Evolutionary conservation across 2,113 vertebrate species (phyloP), one percentile per base, ranked within the genome.

Genomic region (Stigmatopora nigra): DNA sequence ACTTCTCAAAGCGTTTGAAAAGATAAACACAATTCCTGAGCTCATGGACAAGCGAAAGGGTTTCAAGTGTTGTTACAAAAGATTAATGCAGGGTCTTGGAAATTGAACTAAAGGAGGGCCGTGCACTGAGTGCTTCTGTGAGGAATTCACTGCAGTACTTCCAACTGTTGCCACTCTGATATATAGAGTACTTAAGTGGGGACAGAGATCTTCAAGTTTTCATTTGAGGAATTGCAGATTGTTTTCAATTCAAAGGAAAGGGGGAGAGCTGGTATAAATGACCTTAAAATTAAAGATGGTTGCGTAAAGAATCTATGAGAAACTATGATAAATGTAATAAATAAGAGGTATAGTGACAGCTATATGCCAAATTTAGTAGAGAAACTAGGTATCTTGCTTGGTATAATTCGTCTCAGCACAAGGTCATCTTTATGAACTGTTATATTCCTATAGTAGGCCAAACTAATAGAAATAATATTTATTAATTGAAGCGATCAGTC

Each of bases 31-130:
- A 69, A 72, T 72, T 62, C 19, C 65, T 63, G 57, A 52, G 20
- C 67, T 57, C 70, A 57, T 3, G 55, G 51, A 63, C 41, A 14
- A 67, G 65, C 15, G 14, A 57, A 16, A 41, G n/a, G 44, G 36
- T n/a, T 14, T 82, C 19, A 70, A 81, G 80, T 80, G 81, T 80
- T 83, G 62, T 77, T n/a, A 63, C 65, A 75, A 78, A 83, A 82
- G 75, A 80, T 78, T 71, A 79, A 71, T 72, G 57, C 17, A 25
- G 58, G 63, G 60, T 35, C 48, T 74, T 72, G 63, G 59, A 61
- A 65, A 75, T 57, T 38, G 16, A 48, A 35, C 45, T 36, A 69
- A 65, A 3, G 38, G 55, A 70, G n/a, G 22, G 14, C 0, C 14
- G 56, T 17, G n/a, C 19, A 53, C 48, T 20, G 17, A 22, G 14